Conservation (phyloP, 2,888 invertebrate genomes). For the Drosophila falleni region DNA sequence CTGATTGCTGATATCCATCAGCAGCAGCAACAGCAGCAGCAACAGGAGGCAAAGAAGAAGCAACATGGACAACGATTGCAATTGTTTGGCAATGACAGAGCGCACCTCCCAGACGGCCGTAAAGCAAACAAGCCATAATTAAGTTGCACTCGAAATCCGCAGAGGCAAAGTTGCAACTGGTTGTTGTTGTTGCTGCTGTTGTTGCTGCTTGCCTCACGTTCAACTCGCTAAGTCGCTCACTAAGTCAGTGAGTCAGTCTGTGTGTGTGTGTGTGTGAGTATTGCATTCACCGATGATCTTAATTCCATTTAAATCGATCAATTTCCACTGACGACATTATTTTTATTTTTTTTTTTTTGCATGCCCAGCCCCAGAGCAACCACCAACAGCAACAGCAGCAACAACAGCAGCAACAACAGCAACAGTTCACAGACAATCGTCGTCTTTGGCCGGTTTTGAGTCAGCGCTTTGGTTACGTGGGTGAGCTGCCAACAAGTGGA, state of each 20-base stretch:
- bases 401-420: background rate
- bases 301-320: conserved; percentile 83
- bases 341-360: conserved; percentile 58
- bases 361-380: conserved; percentile 50
- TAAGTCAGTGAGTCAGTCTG: conserved; percentile 77
- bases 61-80: conserved; percentile 60
- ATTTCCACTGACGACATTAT: conserved; percentile 82
- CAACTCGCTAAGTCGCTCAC: conserved; percentile 69
- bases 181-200: conserved; percentile 5
- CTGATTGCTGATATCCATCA: conserved; percentile 82
- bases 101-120: conserved; percentile 78
- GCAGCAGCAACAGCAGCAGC: conserved; percentile 41
- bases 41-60: conserved; percentile 26
- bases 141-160: conserved; percentile 67
- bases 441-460: conserved; percentile 49
- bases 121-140: conserved; percentile 81
- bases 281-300: conserved; percentile 75
- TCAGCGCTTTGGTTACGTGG: conserved; percentile 71
- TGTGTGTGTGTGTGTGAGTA: conserved; percentile 11
- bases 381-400: background rate
- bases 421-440: conserved; percentile 25
- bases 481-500: conserved; percentile 79
- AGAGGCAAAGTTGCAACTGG: conserved; percentile 26
- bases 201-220: conserved; percentile 6
- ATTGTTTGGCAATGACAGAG: conserved; percentile 81